A percentile compares a stretch with the other conserved stretches of the same genome.
Conservation (phyloP, 2,113 vertebrate genomes). For the Tachysurus vachellii region DNA sequence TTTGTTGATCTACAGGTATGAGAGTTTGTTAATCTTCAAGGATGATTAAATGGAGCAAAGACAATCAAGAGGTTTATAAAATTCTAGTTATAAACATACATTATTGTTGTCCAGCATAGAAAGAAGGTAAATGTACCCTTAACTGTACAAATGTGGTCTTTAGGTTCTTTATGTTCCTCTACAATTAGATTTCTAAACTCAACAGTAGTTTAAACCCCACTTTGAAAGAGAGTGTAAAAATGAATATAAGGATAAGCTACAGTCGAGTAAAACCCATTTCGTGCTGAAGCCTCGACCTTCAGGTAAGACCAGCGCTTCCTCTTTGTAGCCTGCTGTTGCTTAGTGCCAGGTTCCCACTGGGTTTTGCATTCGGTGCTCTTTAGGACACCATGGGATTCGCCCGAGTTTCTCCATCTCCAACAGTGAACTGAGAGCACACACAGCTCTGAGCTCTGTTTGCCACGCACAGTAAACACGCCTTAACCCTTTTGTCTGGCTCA, state of each 20-base stretch:
- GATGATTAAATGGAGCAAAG: neutral
- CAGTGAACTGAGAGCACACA: constrained; percentile 25
- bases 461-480: neutral
- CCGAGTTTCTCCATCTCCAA: constrained; percentile 1
- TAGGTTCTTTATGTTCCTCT: neutral
- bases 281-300: constrained; percentile 13
- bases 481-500: neutral
- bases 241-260: neutral
- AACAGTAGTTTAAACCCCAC: neutral
- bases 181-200: neutral
- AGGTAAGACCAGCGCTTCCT: constrained; percentile 13
- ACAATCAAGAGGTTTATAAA: neutral
- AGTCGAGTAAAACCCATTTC: neutral
- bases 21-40: neutral
- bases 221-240: neutral
- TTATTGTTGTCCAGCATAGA: neutral
- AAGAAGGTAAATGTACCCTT: neutral
- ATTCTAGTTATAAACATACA: neutral
- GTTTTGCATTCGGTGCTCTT: constrained; percentile 26
- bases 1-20: neutral
- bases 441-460: neutral
- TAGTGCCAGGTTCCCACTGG: constrained; percentile 27
- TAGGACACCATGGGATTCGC: constrained; percentile 25
- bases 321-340: constrained; percentile 27
- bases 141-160: neutral